Evolutionary conservation across 2,888 invertebrate genomes (phyloP).

Genomic region (Therioaphis trifolii): DNA sequence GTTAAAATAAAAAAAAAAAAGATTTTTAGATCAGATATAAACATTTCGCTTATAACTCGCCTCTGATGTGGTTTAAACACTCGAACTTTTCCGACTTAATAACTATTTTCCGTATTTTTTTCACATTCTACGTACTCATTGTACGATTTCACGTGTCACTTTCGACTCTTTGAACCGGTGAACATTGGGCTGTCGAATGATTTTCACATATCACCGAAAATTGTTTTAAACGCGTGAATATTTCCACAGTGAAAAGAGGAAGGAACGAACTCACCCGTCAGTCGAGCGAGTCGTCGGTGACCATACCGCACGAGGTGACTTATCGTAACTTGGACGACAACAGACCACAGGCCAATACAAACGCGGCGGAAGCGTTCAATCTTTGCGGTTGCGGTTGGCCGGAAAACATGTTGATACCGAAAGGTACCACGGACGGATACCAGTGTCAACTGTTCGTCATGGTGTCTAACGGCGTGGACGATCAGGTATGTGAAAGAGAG

Average conservation of each 20-base stretch:
- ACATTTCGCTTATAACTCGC: too few relatives aligned
- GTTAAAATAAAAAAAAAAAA: too few relatives aligned
- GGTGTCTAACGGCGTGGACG: slow-evolving; percentile 67
- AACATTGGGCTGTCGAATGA: too few relatives aligned
- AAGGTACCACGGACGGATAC: slow-evolving; percentile 68
- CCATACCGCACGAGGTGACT: slow-evolving; percentile 84
- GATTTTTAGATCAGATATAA: too few relatives aligned
- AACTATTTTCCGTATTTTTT: too few relatives aligned
- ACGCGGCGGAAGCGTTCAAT: slow-evolving; percentile 74
- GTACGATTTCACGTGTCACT: too few relatives aligned
- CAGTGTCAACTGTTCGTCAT: slow-evolving; percentile 68
- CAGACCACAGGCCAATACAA: slow-evolving; percentile 68
- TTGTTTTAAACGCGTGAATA: too few relatives aligned
- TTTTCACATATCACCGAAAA: too few relatives aligned
- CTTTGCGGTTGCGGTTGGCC: slow-evolving; percentile 82
- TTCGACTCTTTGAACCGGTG: too few relatives aligned
- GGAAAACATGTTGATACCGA: slow-evolving; percentile 69
- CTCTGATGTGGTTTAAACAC: too few relatives aligned
- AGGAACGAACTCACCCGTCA: slow-evolving; percentile 76
- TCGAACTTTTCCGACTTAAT: too few relatives aligned
- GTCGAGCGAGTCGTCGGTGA: slow-evolving; percentile 81
- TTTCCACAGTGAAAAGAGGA: slow-evolving; percentile 75
- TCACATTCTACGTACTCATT: too few relatives aligned
- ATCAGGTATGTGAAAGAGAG: slow-evolving; percentile 64
- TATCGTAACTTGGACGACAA: slow-evolving; percentile 79